Evolutionary conservation across 2,113 vertebrate genomes (phyloP).

Genomic region (Smithornis capensis): DNA sequence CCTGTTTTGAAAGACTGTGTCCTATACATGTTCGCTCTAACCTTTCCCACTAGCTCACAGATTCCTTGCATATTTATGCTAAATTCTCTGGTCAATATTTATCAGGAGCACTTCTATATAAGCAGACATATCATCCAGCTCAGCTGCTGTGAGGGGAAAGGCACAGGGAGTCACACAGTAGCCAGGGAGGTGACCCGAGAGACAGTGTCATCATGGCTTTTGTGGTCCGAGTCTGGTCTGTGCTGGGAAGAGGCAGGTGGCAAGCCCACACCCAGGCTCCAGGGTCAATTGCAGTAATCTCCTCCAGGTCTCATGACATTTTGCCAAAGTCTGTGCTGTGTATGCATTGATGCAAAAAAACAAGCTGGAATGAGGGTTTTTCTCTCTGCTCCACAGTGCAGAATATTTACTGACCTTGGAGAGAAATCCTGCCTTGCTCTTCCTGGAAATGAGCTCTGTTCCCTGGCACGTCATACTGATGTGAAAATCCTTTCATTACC

Average conservation of each 20-base stretch:
- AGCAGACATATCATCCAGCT: constrained; percentile 3
- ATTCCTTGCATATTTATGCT: constrained; percentile 58
- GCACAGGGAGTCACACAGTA: accelerated
- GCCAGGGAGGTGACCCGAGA: neutral
- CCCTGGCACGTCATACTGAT: neutral
- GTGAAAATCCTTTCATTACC: accelerated
- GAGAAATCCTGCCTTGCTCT: neutral
- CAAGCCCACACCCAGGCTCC: neutral
- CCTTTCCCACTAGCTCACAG: constrained; percentile 42
- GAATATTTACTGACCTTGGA: neutral
- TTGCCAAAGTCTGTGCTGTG: neutral
- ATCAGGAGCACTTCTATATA: neutral
- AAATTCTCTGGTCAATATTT: constrained; percentile 62
- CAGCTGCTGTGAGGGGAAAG: neutral
- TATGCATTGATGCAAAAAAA: neutral
- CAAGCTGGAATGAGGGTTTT: neutral
- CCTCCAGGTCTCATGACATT: neutral
- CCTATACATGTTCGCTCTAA: constrained; percentile 61
- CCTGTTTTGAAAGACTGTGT: constrained; percentile 67
- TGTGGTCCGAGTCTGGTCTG: neutral
- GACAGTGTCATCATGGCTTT: accelerated
- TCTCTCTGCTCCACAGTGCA: neutral
- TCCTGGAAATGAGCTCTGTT: neutral
- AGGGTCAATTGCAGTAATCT: neutral
- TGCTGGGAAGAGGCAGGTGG: neutral